phyloP scores from a whole-genome alignment of 2,797 vertebrate species.

The Florisuga fusca region DNA sequence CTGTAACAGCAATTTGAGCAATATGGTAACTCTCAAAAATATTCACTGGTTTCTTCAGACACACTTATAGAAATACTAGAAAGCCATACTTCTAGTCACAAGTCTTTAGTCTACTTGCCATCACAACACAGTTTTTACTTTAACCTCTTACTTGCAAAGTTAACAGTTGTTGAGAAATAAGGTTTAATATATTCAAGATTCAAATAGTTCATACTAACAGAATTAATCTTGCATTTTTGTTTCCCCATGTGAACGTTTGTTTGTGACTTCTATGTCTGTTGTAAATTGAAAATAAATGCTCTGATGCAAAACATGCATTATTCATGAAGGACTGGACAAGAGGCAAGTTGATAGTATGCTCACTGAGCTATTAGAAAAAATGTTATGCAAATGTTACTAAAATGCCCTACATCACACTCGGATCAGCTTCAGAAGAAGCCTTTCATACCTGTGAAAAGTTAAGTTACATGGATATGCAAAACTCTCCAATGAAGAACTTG shows the following conservation, averaged over 20 bases:
- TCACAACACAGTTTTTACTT: background rate
- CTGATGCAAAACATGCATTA: conserved; percentile 12
- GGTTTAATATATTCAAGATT: conserved; percentile 21
- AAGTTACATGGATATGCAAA: background rate
- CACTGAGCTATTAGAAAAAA: background rate
- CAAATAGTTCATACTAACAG: conserved; percentile 1
- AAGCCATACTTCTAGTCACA: background rate
- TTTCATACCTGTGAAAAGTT: background rate
- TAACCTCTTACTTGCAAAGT: background rate
- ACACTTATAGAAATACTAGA: background rate
- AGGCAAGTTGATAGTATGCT: background rate
- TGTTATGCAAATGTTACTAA: background rate
- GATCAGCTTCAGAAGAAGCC: background rate
- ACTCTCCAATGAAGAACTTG: background rate
- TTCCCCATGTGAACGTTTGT: conserved; percentile 34
- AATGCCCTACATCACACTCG: background rate
- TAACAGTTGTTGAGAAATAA: conserved; percentile 10
- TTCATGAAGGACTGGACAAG: conserved; percentile 19
- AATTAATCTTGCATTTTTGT: conserved; percentile 20
- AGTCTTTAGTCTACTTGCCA: background rate
- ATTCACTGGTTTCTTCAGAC: conserved; percentile 7
- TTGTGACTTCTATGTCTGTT: conserved; percentile 21
- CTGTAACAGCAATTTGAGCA: background rate
- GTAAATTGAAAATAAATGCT: conserved; percentile 26
- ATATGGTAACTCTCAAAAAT: background rate